phyloP scores from a whole-genome alignment of 1,140 invertebrate species.

The Watersipora subatra region DNA sequence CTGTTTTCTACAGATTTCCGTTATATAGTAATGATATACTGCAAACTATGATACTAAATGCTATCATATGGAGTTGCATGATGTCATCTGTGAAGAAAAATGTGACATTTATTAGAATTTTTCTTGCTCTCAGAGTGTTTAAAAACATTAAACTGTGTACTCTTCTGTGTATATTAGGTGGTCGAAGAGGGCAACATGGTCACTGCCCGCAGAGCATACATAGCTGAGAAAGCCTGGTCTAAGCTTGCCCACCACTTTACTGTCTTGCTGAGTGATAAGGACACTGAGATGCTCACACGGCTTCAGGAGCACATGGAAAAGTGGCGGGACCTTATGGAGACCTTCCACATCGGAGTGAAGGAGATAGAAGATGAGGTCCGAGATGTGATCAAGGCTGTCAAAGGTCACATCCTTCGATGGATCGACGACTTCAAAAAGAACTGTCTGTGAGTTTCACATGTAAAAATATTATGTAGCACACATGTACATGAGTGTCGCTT shows the following conservation, averaged over 20 bases:
- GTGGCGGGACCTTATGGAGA: conserved; percentile 32
- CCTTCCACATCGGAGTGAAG: conserved; percentile 23
- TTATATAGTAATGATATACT: no score
- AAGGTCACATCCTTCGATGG: conserved; percentile 17
- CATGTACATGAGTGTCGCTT: no score
- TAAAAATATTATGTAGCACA: no score
- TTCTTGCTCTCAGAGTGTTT: no score
- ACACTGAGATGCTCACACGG: conserved; percentile 30
- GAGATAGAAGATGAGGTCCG: conserved; percentile 27
- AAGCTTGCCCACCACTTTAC: conserved; percentile 38
- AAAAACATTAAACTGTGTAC: not conserved
- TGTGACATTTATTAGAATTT: no score
- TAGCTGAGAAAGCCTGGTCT: conserved; percentile 35
- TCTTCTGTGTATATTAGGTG: conserved; percentile 22
- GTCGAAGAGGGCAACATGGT: conserved; percentile 30
- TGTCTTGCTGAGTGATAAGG: conserved; percentile 34
- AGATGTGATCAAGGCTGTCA: conserved; percentile 13
- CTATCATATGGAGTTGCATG: no score
- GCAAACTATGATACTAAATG: no score
- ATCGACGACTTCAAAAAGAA: conserved; percentile 22
- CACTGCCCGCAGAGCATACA: conserved; percentile 32
- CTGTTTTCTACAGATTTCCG: no score
- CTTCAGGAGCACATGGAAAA: conserved; percentile 29
- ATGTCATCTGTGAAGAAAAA: no score
- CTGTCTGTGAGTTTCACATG: conserved; percentile 32